These are phyloP conservation scores for Conistra vaccinii DNA, from an alignment of 2,888 invertebrate genomes.

Conservation along the genomic window DNA sequence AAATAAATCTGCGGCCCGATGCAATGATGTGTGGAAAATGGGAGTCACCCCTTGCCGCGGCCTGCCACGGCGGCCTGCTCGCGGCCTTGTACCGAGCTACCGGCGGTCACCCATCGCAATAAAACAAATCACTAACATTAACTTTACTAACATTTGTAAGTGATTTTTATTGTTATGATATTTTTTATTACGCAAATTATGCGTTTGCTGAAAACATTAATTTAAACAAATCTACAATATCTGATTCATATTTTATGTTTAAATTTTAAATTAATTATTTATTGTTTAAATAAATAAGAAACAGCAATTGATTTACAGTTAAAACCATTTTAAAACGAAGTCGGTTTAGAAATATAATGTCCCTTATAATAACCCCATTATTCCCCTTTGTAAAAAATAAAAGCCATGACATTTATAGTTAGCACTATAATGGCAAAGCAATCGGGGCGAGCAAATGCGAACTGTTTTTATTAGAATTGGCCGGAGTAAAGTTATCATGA, in stretches of 20 bases:
- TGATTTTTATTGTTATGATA: constrained; percentile 59
- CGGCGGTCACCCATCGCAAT: constrained; percentile 66
- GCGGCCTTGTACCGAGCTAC: constrained; percentile 56
- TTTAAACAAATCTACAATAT: background rate
- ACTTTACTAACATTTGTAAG: constrained; percentile 54
- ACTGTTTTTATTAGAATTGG: constrained; percentile 55
- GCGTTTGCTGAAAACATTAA: background rate
- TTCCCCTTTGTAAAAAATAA: constrained; percentile 37
- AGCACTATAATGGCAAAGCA: constrained; percentile 29
- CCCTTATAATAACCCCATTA: constrained; percentile 41
- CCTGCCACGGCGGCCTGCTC: constrained; percentile 68
- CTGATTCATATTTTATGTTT: too few species aligned
- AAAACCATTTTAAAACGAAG: constrained; percentile 5
- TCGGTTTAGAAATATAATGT: constrained; percentile 16
- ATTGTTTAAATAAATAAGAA: constrained; percentile 7
- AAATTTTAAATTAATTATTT: too few species aligned
- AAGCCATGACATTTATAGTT: constrained; percentile 12
- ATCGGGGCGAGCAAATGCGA: constrained; percentile 54
- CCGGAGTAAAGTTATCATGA: constrained; percentile 62
- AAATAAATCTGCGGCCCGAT: constrained; percentile 91
- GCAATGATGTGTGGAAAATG: constrained; percentile 91
- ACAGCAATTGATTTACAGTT: background rate
- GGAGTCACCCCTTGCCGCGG: constrained; percentile 84
- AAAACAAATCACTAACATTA: constrained; percentile 70
- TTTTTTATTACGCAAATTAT: constrained; percentile 3